Conservation (phyloP, 2,888 invertebrate genomes). For the Steinernema carpocapsae region DNA sequence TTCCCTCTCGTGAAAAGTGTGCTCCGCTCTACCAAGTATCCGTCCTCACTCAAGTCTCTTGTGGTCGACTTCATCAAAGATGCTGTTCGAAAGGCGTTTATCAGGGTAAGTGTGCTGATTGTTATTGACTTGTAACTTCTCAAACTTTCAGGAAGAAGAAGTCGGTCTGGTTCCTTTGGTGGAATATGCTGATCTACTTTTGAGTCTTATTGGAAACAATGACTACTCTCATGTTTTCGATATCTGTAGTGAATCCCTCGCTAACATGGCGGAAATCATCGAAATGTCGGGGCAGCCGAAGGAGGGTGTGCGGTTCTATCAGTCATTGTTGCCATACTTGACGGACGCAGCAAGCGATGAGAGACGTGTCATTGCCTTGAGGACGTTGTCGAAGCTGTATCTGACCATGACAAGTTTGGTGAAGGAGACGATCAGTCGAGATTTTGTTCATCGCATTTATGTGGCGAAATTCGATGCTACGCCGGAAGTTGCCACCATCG, state of each 20-base stretch:
- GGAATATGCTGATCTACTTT: background rate
- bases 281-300: background rate
- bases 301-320: background rate
- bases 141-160: slow-evolving; percentile 15
- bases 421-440: background rate
- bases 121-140: background rate
- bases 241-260: background rate
- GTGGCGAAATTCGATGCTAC: slow-evolving; percentile 12
- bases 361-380: background rate
- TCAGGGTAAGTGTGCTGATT: background rate
- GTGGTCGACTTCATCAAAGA: slow-evolving; percentile 19
- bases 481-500: background rate
- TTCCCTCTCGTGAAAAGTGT: slow-evolving; percentile 42
- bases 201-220: background rate
- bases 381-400: background rate
- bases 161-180: background rate
- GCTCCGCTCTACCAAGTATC: background rate
- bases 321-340: background rate
- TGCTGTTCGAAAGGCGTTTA: background rate
- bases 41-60: background rate
- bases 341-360: slow-evolving; percentile 9
- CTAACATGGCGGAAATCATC: slow-evolving; percentile 19
- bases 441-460: slow-evolving; percentile 24
- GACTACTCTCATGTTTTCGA: slow-evolving; percentile 17
- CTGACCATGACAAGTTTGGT: background rate